These are phyloP conservation scores for Poecilia gillii DNA, from an alignment of 2,797 vertebrate species.

Conservation along the genomic window DNA sequence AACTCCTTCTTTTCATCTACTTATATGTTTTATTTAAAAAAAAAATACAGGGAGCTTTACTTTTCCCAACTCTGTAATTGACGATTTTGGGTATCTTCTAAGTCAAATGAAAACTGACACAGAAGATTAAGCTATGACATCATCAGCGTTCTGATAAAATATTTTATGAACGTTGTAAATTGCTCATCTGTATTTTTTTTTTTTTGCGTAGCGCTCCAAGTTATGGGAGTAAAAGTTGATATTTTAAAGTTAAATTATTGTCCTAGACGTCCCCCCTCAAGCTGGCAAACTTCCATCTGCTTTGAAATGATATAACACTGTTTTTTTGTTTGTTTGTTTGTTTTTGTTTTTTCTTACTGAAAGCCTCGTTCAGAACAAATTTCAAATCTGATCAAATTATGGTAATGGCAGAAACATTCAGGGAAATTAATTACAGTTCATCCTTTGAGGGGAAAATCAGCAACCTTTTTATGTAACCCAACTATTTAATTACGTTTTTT, in stretches of 20 bases:
- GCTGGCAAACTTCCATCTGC: neutral
- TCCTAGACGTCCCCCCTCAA: neutral
- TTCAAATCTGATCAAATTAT: constrained; percentile 2
- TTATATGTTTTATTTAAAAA: neutral
- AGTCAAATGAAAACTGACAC: neutral
- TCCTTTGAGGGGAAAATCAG: neutral
- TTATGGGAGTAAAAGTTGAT: neutral
- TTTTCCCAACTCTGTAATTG: neutral
- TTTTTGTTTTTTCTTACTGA: neutral
- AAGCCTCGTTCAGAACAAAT: neutral
- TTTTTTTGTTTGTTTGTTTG: neutral
- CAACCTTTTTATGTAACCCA: neutral
- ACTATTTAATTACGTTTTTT: neutral
- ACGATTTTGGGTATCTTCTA: neutral
- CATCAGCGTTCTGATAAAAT: too few relatives aligned
- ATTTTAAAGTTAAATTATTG: neutral
- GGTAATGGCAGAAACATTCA: neutral
- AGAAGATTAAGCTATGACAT: neutral
- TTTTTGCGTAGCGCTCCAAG: neutral
- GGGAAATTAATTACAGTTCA: neutral
- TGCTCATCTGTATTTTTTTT: neutral
- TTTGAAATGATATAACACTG: neutral
- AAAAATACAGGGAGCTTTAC: neutral
- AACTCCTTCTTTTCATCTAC: neutral
- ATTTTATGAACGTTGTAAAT: neutral